A percentile compares a stretch with the other conserved stretches of the same genome.
phyloP scores from a whole-genome alignment of 2,113 vertebrate species.

The Elachura formosa region DNA sequence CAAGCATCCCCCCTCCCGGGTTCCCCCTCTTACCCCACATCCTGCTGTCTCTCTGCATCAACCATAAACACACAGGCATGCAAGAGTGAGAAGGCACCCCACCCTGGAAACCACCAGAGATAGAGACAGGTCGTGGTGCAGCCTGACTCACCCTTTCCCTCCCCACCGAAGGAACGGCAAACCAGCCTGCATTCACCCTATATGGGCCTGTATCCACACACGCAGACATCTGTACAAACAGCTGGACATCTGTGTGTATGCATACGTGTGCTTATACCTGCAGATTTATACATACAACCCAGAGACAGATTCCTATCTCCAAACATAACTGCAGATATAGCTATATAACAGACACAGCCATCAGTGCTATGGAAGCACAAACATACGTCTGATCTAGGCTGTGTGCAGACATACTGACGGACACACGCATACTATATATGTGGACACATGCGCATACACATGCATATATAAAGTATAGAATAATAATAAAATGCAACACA shows the following conservation, averaged over 20 bases:
- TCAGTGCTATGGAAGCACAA: background rate
- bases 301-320: background rate
- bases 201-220: background rate
- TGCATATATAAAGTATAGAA: background rate
- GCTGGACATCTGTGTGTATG: background rate
- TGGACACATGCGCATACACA: background rate
- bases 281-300: background rate
- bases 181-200: background rate
- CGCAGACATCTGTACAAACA: rapidly evolving
- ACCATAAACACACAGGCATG: background rate
- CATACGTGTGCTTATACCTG: background rate
- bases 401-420: rapidly evolving
- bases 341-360: rapidly evolving
- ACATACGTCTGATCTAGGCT: rapidly evolving
- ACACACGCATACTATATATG: rapidly evolving
- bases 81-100: background rate
- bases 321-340: background rate
- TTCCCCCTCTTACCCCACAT: background rate
- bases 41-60: background rate
- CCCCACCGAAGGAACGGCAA: background rate
- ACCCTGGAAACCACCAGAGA: background rate
- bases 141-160: background rate
- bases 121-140: background rate
- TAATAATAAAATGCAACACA: background rate
- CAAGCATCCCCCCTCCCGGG: background rate